These are phyloP conservation scores for Upupa epops DNA, from an alignment of 2,113 vertebrate genomes.

Conservation along the genomic window DNA sequence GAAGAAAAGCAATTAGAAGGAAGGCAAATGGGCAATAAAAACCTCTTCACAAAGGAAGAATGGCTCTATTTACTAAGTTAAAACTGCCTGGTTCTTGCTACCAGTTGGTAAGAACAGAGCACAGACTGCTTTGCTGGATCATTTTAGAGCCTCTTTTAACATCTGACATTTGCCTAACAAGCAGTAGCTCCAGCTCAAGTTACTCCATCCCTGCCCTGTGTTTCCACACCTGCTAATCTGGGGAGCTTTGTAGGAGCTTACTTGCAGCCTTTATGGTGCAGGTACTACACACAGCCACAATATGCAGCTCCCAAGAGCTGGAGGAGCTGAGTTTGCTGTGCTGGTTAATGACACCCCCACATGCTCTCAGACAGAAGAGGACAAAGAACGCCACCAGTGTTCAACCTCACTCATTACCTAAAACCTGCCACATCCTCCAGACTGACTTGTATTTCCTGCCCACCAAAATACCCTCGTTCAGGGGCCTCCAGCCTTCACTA, in stretches of 20 bases:
- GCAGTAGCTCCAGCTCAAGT: background rate
- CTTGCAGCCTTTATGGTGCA: background rate
- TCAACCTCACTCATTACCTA: background rate
- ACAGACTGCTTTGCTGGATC: background rate
- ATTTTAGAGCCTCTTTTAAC: constrained; percentile 12
- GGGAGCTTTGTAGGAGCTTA: constrained; percentile 34
- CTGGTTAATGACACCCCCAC: background rate
- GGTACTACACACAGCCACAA: background rate
- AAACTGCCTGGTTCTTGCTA: background rate
- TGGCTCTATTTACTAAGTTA: background rate
- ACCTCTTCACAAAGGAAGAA: background rate
- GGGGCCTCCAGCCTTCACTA: background rate
- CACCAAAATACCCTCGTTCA: background rate
- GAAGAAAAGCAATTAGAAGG: too few species aligned
- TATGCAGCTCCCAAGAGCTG: fast-evolving
- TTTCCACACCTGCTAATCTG: constrained; percentile 46
- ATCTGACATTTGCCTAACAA: constrained; percentile 44
- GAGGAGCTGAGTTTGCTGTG: background rate
- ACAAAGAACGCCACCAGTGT: fast-evolving
- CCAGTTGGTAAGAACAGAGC: background rate
- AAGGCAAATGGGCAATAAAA: background rate
- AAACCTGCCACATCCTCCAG: background rate
- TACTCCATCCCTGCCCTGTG: background rate
- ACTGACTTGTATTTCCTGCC: background rate
- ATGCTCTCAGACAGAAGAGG: background rate